phyloP scores from a whole-genome alignment of 2,113 vertebrate species.

The Melanerpes formicivorus region DNA sequence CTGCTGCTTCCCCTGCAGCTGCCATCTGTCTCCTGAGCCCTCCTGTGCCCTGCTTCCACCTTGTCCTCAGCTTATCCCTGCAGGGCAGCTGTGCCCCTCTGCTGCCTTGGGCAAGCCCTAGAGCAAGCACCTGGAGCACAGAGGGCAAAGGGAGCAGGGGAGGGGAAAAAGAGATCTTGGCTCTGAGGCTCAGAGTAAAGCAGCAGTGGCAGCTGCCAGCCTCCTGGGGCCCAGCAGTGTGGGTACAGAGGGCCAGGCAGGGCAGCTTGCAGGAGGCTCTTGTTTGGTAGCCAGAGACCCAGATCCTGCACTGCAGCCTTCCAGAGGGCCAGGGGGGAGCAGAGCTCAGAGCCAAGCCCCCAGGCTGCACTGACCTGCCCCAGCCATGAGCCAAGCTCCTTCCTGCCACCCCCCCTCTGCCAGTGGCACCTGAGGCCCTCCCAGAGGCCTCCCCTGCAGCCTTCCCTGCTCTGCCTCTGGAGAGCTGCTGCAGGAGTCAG shows the following conservation, averaged over 20 bases:
- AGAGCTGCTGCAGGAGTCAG: not conserved
- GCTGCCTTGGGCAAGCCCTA: not conserved
- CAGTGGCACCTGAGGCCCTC: not conserved
- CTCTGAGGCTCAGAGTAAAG: not conserved
- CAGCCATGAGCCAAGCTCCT: fast-evolving
- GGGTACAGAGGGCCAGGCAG: not conserved
- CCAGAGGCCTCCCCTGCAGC: not conserved
- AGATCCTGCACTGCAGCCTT: not conserved
- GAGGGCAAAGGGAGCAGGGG: not conserved
- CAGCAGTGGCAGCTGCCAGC: not conserved
- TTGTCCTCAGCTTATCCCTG: not conserved
- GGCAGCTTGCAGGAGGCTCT: not conserved
- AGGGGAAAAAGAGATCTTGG: not conserved
- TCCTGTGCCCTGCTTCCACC: not conserved
- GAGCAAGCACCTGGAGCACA: not conserved
- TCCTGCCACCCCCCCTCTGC: not conserved
- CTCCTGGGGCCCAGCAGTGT: not conserved
- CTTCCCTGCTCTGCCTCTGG: not conserved
- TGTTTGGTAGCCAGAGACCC: not conserved
- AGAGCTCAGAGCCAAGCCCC: not conserved
- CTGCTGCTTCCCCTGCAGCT: not conserved
- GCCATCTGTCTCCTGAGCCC: slow-evolving; percentile 1
- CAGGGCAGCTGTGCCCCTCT: not conserved
- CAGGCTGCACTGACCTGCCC: not conserved
- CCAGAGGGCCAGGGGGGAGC: not conserved